These are phyloP conservation scores for Meleagris gallopavo DNA, from an alignment of 2,113 vertebrate species.

Conservation along the genomic window DNA sequence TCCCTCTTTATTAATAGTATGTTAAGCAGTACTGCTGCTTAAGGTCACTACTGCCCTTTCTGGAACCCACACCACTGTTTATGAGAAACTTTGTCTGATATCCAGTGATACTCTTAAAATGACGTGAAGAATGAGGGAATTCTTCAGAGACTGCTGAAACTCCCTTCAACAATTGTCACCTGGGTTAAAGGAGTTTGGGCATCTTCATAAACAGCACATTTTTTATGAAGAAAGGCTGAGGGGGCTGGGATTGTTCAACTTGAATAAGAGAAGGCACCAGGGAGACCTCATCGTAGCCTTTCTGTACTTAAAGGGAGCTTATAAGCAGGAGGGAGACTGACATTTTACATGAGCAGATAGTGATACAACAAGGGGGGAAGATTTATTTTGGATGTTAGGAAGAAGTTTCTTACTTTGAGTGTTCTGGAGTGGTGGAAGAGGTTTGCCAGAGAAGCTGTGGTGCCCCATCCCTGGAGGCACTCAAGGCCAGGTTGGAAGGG, in stretches of 20 bases:
- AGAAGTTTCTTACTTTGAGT: background rate
- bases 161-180: background rate
- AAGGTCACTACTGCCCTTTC: background rate
- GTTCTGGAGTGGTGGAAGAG: background rate
- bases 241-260: background rate
- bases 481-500: background rate
- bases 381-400: background rate
- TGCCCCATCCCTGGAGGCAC: background rate
- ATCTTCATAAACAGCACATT: background rate
- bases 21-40: background rate
- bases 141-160: background rate
- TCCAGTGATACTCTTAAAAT: background rate
- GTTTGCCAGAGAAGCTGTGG: background rate
- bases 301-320: background rate
- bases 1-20: background rate
- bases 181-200: background rate
- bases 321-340: background rate
- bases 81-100: background rate
- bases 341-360: background rate
- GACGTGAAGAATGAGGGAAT: background rate
- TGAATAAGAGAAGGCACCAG: too few species aligned
- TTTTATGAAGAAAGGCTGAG: background rate
- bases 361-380: background rate
- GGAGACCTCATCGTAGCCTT: background rate
- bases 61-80: background rate